Evolutionary conservation across 2,797 vertebrate species (phyloP).

Genomic region (Falco rusticolus): DNA sequence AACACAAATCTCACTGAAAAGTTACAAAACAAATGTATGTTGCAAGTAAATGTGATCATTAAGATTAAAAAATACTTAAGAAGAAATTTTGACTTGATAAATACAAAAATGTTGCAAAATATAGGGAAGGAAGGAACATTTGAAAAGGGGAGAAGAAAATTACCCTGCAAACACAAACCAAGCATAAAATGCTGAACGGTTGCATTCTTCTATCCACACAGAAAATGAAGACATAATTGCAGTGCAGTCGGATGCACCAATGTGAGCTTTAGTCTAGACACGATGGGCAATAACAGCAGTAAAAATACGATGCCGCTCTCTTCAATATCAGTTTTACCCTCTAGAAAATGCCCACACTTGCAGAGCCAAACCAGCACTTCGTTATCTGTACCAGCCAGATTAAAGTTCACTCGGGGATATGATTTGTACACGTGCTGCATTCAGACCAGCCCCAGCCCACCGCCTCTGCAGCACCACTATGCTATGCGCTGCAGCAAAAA

Average conservation of each 20-base stretch:
- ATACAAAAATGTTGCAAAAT: background rate
- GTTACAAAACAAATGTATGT: background rate
- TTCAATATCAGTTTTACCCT: background rate
- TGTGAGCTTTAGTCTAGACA: background rate
- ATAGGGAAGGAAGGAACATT: background rate
- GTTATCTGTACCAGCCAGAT: accelerated
- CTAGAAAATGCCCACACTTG: background rate
- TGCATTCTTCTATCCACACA: background rate
- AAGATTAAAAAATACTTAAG: background rate
- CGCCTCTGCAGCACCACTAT: background rate
- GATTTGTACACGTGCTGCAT: accelerated
- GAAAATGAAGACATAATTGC: conserved; percentile 42
- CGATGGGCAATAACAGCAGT: background rate
- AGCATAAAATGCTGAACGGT: background rate
- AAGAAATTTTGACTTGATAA: background rate
- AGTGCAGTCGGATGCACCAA: background rate
- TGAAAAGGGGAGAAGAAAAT: conserved; percentile 30
- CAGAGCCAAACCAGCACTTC: background rate
- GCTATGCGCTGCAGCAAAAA: background rate
- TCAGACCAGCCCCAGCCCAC: background rate
- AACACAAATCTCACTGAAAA: background rate
- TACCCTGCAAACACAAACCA: background rate
- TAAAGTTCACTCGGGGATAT: background rate
- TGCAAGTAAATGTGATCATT: background rate
- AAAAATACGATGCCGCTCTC: background rate